Evolutionary conservation across 1,140 invertebrate species (phyloP), one percentile per base, ranked within the genome.

Genomic region (Drosophila sp.): DNA sequence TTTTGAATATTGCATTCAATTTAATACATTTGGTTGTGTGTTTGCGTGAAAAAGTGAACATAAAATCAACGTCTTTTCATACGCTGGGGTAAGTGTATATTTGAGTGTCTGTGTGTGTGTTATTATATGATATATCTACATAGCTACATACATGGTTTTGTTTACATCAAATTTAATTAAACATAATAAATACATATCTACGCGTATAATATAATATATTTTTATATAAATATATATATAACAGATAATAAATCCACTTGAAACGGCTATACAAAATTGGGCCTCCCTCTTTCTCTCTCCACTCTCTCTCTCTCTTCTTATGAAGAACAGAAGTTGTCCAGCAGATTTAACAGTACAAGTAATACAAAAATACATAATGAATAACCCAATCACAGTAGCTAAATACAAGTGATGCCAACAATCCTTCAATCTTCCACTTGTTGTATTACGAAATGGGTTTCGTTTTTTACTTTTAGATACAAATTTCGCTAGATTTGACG

Each of bases 111-210:
- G 62, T 76, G 27, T 62, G 62, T 57, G 54, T 69, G 53, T 66
- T 54, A 63, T 69, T 76, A 78, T 34, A 51, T 32, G 27, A 25
- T 48, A 75, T 86, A 86, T 87, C 81, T 86, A 86, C 81, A 84
- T 84, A 84, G 72, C 81, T 84, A 84, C 81, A 78, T 80, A 80
- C 78, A 76, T 54, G 1, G 21, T 21, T 70, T 67, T 57, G 70
- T 72, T 82, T 78, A 64, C 78, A 73, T 80, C 58, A 72, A 69
- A 78, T 69, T 86, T 61, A 63, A 48, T 82, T 86, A 82, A 86
- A 86, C 82, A 86, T 86, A 86, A 87, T 86, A 86, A 86, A 86
- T 86, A 86, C 71, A 82, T 64, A 76, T 87, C 72, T 78, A 74
- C 32, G 50, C 48, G 62, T 63, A 69, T 59, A 53, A 46, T 67